Conservation (phyloP, 1,140 invertebrate species). For the Polyergus mexicanus region DNA sequence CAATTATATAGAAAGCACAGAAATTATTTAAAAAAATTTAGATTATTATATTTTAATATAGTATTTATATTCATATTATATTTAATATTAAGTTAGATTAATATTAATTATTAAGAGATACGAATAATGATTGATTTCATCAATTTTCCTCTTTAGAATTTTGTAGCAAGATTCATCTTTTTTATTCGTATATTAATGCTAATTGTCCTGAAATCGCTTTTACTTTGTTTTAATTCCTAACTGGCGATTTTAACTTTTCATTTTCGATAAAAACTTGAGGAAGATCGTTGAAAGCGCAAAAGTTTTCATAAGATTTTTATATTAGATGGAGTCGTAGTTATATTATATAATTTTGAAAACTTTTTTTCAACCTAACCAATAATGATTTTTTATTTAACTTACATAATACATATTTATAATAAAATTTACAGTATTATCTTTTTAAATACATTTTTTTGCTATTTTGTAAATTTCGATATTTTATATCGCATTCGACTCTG, state of each 20-base stretch:
- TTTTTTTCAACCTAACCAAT: not conserved
- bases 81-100: slow-evolving; percentile 15
- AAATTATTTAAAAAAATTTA: slow-evolving; percentile 12
- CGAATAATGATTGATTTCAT: slow-evolving; percentile 18
- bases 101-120: slow-evolving; percentile 11
- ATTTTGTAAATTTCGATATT: slow-evolving; percentile 26
- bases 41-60: not conserved
- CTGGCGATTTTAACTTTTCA: not conserved
- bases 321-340: slow-evolving; percentile 12
- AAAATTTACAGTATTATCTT: slow-evolving; percentile 40
- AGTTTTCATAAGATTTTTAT: slow-evolving; percentile 25
- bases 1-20: not conserved
- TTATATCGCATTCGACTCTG: not conserved
- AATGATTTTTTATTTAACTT: slow-evolving; percentile 30
- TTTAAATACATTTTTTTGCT: slow-evolving; percentile 27
- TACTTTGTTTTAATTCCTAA: not conserved
- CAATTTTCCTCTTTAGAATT: slow-evolving; percentile 5
- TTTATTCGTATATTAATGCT: not conserved
- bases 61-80: slow-evolving; percentile 27
- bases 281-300: not conserved
- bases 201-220: slow-evolving; percentile 1
- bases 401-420: slow-evolving; percentile 53
- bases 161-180: not conserved
- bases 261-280: not conserved
- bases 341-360: not conserved